These are phyloP conservation scores for Erethizon dorsatum DNA, from an alignment of 2,797 vertebrate species.

Conservation along the genomic window DNA sequence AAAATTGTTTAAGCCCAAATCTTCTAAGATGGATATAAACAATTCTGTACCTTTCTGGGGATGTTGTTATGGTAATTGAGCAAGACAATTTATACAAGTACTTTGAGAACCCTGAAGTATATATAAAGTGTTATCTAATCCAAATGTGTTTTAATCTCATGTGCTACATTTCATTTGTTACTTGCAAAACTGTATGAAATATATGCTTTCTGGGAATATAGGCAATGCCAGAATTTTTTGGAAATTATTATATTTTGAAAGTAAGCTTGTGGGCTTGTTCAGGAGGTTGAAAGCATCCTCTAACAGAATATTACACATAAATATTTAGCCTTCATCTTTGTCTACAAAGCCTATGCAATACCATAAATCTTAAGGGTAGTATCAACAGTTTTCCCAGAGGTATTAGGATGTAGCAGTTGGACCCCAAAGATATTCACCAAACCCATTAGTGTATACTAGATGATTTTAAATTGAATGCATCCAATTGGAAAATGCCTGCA, in stretches of 20 bases:
- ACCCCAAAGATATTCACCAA: neutral
- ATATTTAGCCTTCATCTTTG: neutral
- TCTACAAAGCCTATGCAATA: neutral
- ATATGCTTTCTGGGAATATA: neutral
- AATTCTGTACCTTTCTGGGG: slow-evolving; percentile 5
- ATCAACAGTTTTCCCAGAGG: neutral
- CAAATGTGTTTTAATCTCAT: neutral
- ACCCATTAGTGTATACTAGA: neutral
- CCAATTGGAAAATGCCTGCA: neutral
- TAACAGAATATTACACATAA: neutral
- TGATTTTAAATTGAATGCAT: slow-evolving; percentile 18
- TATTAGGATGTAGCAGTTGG: neutral
- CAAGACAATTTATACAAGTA: neutral
- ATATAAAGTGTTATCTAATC: neutral
- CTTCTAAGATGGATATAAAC: neutral
- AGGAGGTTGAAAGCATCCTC: neutral
- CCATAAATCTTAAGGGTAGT: neutral
- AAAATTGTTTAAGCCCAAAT: neutral
- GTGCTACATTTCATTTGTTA: neutral
- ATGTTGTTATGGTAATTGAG: neutral
- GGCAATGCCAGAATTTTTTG: neutral
- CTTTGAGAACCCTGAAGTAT: neutral
- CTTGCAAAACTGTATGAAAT: neutral
- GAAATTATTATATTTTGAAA: slow-evolving; percentile 59
- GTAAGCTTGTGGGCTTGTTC: neutral